Conservation (phyloP, 2,888 invertebrate genomes). For the Campaea margaritaria region DNA sequence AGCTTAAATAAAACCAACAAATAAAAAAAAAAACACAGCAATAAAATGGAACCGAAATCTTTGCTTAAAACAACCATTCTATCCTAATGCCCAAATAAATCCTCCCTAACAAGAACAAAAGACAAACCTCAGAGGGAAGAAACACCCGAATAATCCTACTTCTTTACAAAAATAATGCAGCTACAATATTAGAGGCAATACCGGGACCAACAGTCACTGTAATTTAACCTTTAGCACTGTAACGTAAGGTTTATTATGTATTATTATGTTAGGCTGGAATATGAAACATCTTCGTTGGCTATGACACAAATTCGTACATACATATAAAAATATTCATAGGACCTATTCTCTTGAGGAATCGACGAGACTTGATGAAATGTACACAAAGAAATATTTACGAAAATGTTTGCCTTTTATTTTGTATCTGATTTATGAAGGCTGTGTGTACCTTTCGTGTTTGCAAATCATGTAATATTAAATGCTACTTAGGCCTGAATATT, state of each 20-base stretch:
- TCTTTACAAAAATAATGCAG: slow-evolving; percentile 65
- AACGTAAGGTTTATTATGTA: slow-evolving; percentile 27
- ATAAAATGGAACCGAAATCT: slow-evolving; percentile 37
- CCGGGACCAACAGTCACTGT: slow-evolving; percentile 15
- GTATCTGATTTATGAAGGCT: slow-evolving; percentile 29
- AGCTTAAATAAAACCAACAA: neutral
- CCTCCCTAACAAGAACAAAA: slow-evolving; percentile 65
- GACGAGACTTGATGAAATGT: slow-evolving; percentile 64
- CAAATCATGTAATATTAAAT: slow-evolving; percentile 15
- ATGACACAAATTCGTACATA: slow-evolving; percentile 64
- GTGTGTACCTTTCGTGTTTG: slow-evolving; percentile 11
- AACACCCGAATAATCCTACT: slow-evolving; percentile 59
- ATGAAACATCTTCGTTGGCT: slow-evolving; percentile 56
- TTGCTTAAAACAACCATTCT: slow-evolving; percentile 52
- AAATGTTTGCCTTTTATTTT: slow-evolving; percentile 55
- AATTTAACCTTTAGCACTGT: slow-evolving; percentile 33
- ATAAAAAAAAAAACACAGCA: slow-evolving; percentile 8
- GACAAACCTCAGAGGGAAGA: slow-evolving; percentile 59
- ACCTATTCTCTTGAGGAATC: slow-evolving; percentile 65
- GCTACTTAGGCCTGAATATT: neutral
- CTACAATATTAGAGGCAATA: slow-evolving; percentile 48
- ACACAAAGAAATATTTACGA: slow-evolving; percentile 64
- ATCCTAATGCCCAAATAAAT: slow-evolving; percentile 62
- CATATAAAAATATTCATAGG: slow-evolving; percentile 72
- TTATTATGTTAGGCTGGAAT: slow-evolving; percentile 37